phyloP scores from a whole-genome alignment of 2,888 invertebrate species.

The Rosalia funebris region DNA sequence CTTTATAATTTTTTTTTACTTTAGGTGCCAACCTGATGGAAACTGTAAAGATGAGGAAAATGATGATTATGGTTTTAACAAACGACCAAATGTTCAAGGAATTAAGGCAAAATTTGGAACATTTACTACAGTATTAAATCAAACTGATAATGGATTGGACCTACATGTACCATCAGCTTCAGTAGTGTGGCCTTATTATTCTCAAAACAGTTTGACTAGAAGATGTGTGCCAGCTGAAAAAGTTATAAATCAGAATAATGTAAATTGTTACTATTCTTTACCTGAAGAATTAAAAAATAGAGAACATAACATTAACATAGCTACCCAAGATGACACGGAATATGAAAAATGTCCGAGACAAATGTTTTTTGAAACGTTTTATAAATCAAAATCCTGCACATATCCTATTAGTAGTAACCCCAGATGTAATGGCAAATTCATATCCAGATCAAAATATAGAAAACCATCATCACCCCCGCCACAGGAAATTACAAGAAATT shows the following conservation, averaged over 20 bases:
- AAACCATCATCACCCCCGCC: slow-evolving; percentile 79
- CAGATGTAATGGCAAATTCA: too few species aligned
- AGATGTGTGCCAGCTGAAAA: slow-evolving; percentile 53
- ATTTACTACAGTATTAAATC: slow-evolving; percentile 81
- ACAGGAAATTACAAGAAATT: slow-evolving; percentile 67
- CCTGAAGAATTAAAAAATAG: neutral
- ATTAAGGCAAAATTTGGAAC: slow-evolving; percentile 89
- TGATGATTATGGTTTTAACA: slow-evolving; percentile 89
- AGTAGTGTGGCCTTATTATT: slow-evolving; percentile 76
- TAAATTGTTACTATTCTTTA: neutral
- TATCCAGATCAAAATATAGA: slow-evolving; percentile 63
- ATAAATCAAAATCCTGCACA: neutral
- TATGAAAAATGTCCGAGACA: slow-evolving; percentile 37
- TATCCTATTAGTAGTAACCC: neutral
- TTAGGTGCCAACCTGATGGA: too few species aligned
- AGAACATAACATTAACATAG: neutral
- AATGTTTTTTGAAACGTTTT: slow-evolving; percentile 30
- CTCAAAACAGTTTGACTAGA: slow-evolving; percentile 67
- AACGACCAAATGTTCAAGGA: slow-evolving; percentile 88
- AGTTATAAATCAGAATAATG: slow-evolving; percentile 51
- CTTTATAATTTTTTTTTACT: too few species aligned
- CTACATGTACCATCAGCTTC: slow-evolving; percentile 66
- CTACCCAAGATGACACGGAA: too few species aligned
- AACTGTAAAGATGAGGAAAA: slow-evolving; percentile 79
- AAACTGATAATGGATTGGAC: slow-evolving; percentile 83